These are phyloP conservation scores for Loriculus beryllinus DNA, from an alignment of 2,797 vertebrate genomes.

Conservation along the genomic window DNA sequence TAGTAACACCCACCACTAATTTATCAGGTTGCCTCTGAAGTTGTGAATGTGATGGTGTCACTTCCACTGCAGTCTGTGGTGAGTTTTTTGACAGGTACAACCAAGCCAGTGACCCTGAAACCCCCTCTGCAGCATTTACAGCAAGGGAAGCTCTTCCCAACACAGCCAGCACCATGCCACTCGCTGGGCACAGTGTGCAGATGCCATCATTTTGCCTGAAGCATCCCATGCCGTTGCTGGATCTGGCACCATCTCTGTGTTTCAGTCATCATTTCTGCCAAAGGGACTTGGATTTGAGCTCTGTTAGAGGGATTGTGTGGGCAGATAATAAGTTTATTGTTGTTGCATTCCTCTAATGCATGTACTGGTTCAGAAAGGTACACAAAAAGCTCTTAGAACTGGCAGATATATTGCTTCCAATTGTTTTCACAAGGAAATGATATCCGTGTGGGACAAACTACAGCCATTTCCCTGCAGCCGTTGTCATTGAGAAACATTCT, in stretches of 20 bases:
- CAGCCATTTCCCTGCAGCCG: neutral
- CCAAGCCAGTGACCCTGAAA: neutral
- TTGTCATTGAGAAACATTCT: neutral
- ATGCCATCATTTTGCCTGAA: rapidly evolving
- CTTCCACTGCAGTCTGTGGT: rapidly evolving
- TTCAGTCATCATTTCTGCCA: neutral
- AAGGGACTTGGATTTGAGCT: neutral
- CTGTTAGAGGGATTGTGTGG: neutral
- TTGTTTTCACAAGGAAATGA: neutral
- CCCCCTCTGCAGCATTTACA: neutral
- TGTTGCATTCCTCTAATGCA: neutral
- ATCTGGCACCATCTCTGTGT: neutral
- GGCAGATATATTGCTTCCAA: neutral
- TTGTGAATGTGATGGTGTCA: neutral
- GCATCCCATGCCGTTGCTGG: rapidly evolving
- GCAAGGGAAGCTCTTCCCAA: neutral
- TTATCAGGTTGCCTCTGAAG: neutral
- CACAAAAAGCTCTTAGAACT: neutral
- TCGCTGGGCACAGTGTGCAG: rapidly evolving
- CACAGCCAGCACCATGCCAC: rapidly evolving
- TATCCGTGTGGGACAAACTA: neutral
- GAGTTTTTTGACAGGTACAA: neutral
- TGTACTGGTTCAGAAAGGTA: neutral
- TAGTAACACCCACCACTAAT: neutral
- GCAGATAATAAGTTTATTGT: neutral